Evolutionary conservation across 2,888 invertebrate genomes (phyloP), one percentile per base, ranked within the genome.

Genomic region (Lithophane semibrunnea): DNA sequence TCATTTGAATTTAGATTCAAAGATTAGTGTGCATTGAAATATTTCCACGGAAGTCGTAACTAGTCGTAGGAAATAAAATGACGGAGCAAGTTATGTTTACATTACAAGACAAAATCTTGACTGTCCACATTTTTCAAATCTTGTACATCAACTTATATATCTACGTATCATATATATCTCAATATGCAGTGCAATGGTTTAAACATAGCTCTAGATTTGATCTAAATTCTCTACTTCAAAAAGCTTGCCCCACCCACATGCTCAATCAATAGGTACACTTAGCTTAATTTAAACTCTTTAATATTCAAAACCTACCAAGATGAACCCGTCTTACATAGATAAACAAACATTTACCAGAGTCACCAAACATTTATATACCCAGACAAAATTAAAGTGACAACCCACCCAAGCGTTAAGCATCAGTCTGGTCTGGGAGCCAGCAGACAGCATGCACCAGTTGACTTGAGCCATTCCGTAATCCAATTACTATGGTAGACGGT

Each of bases 401-500:
- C 18, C 29, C 79, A 82, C 70, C 79, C 68, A 80, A 79, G 80
- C 83, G 75, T 86, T 61, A 86, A 81, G 29, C 70, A 81, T 58
- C 71, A 86, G 84, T 81, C 77, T 81, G 44, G 70, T 71, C 75
- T 56, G 49, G n/a, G 72, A 61, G 75, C 72, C 75, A 78, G 87
- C 90, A 94, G 94, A 94, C 94, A 92, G 89, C 89, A 93, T 92
- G 94, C 94, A 91, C 93, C 91, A 93, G 85, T 95, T 92, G 89
- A 83, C 88, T 84, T 88, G 79, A 87, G 91, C 88, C 82, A 91
- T 93, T 94, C 92, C 91, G 88, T 95, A 95, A 95, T 95, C 95
- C 94, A 93, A 95, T 94, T 93, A 94, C 76, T 60, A 82, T 81
- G 81, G 85, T 82, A 84, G 85, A 86, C 86, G 65, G 86, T 84